Percentiles rank a stretch among this genome's conserved stretches.
These are phyloP conservation scores for Ladona fulva DNA, from an alignment of 1,140 invertebrate genomes.

Conservation along the genomic window DNA sequence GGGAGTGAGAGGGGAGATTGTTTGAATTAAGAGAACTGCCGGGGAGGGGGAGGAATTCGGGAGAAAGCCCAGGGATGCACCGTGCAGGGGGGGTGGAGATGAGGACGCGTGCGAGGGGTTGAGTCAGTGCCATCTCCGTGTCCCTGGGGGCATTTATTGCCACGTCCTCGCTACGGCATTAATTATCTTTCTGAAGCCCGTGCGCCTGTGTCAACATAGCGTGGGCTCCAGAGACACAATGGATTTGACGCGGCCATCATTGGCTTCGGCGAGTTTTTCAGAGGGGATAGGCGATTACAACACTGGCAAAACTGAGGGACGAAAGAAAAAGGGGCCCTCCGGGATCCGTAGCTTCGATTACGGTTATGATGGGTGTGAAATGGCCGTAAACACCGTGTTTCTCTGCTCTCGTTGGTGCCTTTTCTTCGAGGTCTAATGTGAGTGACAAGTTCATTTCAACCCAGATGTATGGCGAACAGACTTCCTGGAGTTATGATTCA, in stretches of 20 bases:
- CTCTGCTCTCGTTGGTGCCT: too few relatives aligned
- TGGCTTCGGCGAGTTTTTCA: neutral
- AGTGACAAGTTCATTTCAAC: too few relatives aligned
- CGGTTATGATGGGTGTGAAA: conserved; percentile 5
- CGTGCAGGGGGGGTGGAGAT: neutral
- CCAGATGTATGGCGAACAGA: too few relatives aligned
- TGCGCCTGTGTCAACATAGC: neutral
- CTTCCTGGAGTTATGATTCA: too few relatives aligned
- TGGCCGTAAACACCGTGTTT: neutral
- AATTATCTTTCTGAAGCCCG: neutral
- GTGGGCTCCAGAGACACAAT: neutral
- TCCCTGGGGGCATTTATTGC: neutral
- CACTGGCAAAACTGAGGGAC: neutral
- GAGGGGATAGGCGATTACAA: neutral
- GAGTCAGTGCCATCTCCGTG: neutral
- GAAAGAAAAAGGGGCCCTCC: neutral
- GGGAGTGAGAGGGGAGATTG: too few relatives aligned
- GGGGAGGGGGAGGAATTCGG: too few relatives aligned
- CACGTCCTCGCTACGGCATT: neutral
- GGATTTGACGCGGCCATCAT: neutral
- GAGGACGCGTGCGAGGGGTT: neutral
- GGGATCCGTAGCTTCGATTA: neutral
- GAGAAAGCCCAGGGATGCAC: too few relatives aligned
- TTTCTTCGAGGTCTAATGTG: too few relatives aligned
- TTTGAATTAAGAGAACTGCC: neutral